Conservation (phyloP, 2,888 invertebrate genomes). For the Thysanoteuthis rhombus region DNA sequence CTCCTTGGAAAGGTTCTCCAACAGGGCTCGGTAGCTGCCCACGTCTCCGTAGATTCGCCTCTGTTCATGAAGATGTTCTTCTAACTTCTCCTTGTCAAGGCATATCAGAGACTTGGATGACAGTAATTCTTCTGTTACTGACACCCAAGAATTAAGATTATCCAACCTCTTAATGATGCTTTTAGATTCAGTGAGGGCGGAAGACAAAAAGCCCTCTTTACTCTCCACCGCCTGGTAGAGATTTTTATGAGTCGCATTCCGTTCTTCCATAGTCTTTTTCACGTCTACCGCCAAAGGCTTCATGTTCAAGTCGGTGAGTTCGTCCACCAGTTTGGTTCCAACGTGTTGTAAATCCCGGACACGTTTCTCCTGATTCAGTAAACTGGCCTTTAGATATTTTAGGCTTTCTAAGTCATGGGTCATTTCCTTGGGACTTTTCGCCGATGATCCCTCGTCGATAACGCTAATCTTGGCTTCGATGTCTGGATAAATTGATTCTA, state of each 20-base stretch:
- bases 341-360: slow-evolving; percentile 69
- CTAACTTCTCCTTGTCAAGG: slow-evolving; percentile 83
- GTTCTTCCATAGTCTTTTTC: slow-evolving; percentile 43
- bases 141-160: slow-evolving; percentile 53
- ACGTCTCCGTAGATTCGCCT: slow-evolving; percentile 71
- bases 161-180: slow-evolving; percentile 57
- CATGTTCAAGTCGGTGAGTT: slow-evolving; percentile 77
- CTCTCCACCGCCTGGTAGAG: slow-evolving; percentile 53
- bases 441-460: slow-evolving; percentile 48
- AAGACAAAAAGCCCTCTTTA: slow-evolving; percentile 57
- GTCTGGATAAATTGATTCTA: slow-evolving; percentile 51
- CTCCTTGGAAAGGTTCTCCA: slow-evolving; percentile 56
- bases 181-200: slow-evolving; percentile 60
- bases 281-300: slow-evolving; percentile 50
- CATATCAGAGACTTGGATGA: slow-evolving; percentile 76
- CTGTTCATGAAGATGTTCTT: slow-evolving; percentile 89
- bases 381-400: slow-evolving; percentile 58
- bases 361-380: slow-evolving; percentile 61
- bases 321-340: slow-evolving; percentile 82
- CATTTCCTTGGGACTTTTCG: slow-evolving; percentile 50
- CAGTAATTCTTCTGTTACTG: slow-evolving; percentile 53
- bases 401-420: slow-evolving; percentile 49
- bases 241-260: slow-evolving; percentile 49
- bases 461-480: slow-evolving; percentile 52
- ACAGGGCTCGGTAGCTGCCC: slow-evolving; percentile 52